These are phyloP conservation scores for Oryzias sinensis DNA, from an alignment of 2,797 vertebrate genomes.

Conservation along the genomic window DNA sequence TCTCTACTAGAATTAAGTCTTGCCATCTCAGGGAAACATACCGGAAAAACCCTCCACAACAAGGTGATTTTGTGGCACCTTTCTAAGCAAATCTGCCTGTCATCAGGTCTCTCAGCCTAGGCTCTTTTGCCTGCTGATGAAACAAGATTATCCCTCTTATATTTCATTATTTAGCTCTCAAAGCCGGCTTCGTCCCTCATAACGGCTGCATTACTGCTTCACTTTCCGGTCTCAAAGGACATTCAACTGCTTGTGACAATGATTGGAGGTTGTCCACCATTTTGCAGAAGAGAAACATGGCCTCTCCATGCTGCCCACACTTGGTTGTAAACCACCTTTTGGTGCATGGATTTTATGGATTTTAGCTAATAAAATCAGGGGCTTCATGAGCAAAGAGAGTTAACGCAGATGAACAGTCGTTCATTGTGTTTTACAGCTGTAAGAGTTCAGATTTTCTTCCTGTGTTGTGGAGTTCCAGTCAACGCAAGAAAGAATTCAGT, in stretches of 20 bases:
- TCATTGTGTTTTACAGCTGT: too few species aligned
- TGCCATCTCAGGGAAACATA: not conserved
- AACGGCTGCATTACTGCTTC: too few species aligned
- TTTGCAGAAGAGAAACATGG: not conserved
- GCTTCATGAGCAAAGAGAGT: conserved; percentile 15
- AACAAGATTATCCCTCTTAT: not conserved
- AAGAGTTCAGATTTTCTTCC: conserved; percentile 35
- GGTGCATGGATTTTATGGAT: not conserved
- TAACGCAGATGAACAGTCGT: conserved; percentile 30
- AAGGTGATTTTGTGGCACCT: not conserved
- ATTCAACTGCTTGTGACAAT: not conserved
- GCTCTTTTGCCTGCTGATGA: not conserved
- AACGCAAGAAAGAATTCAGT: conserved; percentile 20
- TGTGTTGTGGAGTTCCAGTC: conserved; percentile 28
- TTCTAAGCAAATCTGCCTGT: not conserved
- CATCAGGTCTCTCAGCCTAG: not conserved
- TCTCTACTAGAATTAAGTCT: not conserved
- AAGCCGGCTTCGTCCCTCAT: not conserved
- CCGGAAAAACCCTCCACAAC: not conserved
- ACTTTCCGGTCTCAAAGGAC: too few species aligned
- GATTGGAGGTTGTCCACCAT: not conserved
- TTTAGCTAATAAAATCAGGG: conserved; percentile 1
- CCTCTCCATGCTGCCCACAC: not conserved
- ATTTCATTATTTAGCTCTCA: not conserved
- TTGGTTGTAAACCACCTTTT: not conserved